phyloP scores from a whole-genome alignment of 2,888 invertebrate species.

The Mesoligia furuncula region DNA sequence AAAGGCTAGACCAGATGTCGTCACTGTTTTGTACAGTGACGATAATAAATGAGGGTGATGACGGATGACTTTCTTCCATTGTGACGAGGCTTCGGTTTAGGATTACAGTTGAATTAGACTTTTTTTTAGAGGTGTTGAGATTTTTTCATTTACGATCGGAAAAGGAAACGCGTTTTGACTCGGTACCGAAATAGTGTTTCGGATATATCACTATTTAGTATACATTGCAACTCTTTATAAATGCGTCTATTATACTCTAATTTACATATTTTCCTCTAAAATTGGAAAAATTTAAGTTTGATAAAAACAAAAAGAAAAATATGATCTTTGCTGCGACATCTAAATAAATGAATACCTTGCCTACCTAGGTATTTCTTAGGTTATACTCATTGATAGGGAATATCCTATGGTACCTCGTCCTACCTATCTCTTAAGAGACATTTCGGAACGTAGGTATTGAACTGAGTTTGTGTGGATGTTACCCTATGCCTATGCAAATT shows the following conservation, averaged over 20 bases:
- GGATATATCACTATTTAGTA: not conserved
- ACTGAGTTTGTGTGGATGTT: too few species aligned
- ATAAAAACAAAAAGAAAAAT: not conserved
- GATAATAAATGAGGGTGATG: conserved; percentile 42
- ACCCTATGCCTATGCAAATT: not conserved
- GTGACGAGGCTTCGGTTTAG: conserved; percentile 21
- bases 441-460: not conserved
- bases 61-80: conserved; percentile 43
- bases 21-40: conserved; percentile 15
- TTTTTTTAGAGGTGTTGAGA: not conserved
- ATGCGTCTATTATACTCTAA: not conserved
- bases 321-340: not conserved
- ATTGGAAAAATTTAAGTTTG: not conserved
- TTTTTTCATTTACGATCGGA: not conserved
- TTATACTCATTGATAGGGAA: not conserved
- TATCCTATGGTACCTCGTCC: too few species aligned
- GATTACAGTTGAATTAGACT: conserved; percentile 6
- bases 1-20: conserved; percentile 38
- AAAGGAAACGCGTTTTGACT: not conserved
- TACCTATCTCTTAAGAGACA: not conserved
- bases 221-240: not conserved
- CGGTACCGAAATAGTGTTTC: not conserved
- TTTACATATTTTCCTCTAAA: not conserved
- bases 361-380: not conserved
- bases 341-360: not conserved